phyloP scores from a whole-genome alignment of 2,797 vertebrate species.

The Tapirus indicus region DNA sequence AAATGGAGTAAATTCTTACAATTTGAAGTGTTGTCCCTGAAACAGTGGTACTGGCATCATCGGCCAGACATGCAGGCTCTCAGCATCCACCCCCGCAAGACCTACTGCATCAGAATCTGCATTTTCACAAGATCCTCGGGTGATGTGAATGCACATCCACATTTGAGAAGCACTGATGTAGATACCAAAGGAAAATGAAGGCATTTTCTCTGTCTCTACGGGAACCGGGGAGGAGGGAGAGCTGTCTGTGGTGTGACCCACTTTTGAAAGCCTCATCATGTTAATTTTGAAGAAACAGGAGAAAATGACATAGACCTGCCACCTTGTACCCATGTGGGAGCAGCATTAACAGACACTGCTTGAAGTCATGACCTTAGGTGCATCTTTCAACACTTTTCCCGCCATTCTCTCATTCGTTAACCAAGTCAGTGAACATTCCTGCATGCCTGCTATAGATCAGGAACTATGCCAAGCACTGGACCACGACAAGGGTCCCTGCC shows the following conservation, averaged over 20 bases:
- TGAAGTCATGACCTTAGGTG: not conserved
- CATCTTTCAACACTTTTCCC: not conserved
- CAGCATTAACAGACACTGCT: not conserved
- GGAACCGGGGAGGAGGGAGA: not conserved
- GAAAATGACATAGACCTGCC: not conserved
- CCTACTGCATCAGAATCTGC: not conserved
- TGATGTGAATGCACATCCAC: not conserved
- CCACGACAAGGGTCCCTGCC: not conserved
- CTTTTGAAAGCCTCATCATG: not conserved
- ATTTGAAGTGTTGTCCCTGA: not conserved
- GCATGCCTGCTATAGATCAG: not conserved
- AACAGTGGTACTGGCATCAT: not conserved
- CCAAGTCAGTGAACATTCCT: not conserved
- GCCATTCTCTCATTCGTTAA: not conserved
- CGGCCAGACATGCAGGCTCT: accelerated
- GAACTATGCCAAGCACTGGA: not conserved
- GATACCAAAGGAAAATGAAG: not conserved
- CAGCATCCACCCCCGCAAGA: not conserved
- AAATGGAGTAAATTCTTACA: not conserved
- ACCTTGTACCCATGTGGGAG: accelerated
- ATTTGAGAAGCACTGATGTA: not conserved
- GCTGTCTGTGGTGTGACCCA: not conserved
- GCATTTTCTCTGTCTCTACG: not conserved
- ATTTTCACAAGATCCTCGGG: not conserved
- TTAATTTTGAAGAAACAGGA: slow-evolving; percentile 52